Conservation (phyloP, 2,797 vertebrate genomes). For the Microctenopoma lineatum region DNA sequence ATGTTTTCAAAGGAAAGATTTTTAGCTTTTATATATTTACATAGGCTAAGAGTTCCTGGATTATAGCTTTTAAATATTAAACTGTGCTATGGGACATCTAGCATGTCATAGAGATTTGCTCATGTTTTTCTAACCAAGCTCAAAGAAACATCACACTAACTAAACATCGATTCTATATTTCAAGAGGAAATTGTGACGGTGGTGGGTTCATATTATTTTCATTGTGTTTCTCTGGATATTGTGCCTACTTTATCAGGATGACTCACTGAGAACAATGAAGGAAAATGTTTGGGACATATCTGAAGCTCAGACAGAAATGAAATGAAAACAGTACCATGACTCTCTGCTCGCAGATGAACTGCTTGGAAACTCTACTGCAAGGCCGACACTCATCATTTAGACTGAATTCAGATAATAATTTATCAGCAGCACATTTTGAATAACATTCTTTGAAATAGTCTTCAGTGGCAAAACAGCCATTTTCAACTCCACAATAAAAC, state of each 20-base stretch:
- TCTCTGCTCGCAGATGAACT: neutral
- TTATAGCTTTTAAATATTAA: slow-evolving; percentile 6
- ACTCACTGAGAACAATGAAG: neutral
- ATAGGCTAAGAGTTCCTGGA: slow-evolving; percentile 1
- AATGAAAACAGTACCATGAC: neutral
- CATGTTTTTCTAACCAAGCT: slow-evolving; percentile 1
- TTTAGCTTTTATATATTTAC: slow-evolving; percentile 12
- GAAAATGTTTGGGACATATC: neutral
- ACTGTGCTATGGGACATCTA: slow-evolving; percentile 3
- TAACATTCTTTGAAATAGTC: neutral
- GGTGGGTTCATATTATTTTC: neutral
- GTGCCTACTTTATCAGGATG: neutral
- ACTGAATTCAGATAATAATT: neutral
- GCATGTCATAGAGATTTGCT: neutral
- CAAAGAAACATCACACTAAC: slow-evolving; percentile 16
- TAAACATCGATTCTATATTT: slow-evolving; percentile 9
- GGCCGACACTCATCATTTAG: neutral
- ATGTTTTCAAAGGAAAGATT: slow-evolving; percentile 25
- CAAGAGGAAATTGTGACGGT: neutral
- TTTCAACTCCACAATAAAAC: neutral
- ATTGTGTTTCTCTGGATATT: neutral
- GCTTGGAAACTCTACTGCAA: neutral
- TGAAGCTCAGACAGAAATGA: slow-evolving; percentile 1
- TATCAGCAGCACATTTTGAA: neutral
- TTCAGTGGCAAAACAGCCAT: neutral